Evolutionary conservation across 1,140 invertebrate species (phyloP).

Genomic region (Lepidurus couesii): DNA sequence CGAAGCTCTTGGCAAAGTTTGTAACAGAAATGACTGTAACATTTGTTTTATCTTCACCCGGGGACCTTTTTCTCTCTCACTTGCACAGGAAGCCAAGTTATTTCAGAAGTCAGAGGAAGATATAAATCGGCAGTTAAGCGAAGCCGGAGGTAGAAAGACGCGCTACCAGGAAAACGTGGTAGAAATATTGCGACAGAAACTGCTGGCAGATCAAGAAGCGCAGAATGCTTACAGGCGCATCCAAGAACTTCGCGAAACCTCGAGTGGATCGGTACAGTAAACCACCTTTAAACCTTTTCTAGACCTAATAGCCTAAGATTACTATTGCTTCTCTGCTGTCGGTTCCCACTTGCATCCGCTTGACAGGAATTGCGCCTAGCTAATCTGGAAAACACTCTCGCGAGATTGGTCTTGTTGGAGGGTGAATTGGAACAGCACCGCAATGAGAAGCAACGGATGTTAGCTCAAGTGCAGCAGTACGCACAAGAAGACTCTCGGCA

Average conservation of each 20-base stretch:
- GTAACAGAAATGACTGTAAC: constrained; percentile 3
- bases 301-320: neutral
- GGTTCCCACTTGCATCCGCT: neutral
- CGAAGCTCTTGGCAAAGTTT: neutral
- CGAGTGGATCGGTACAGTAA: neutral
- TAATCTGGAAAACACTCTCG: constrained; percentile 1
- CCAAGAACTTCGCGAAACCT: constrained; percentile 25
- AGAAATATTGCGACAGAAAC: constrained; percentile 19
- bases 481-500: neutral
- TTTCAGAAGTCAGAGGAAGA: constrained; percentile 8
- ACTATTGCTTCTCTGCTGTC: neutral
- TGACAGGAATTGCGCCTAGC: neutral
- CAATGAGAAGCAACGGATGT: neutral
- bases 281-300: neutral
- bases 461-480: neutral
- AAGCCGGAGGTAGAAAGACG: neutral
- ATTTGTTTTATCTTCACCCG: neutral
- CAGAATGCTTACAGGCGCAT: constrained; percentile 26
- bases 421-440: neutral
- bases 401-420: constrained; percentile 10
- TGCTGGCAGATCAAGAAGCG: constrained; percentile 26
- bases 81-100: neutral
- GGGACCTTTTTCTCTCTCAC: neutral
- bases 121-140: constrained; percentile 17
- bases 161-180: constrained; percentile 17